Conservation (phyloP, 2,113 vertebrate species). For the Rhipidura dahli region DNA sequence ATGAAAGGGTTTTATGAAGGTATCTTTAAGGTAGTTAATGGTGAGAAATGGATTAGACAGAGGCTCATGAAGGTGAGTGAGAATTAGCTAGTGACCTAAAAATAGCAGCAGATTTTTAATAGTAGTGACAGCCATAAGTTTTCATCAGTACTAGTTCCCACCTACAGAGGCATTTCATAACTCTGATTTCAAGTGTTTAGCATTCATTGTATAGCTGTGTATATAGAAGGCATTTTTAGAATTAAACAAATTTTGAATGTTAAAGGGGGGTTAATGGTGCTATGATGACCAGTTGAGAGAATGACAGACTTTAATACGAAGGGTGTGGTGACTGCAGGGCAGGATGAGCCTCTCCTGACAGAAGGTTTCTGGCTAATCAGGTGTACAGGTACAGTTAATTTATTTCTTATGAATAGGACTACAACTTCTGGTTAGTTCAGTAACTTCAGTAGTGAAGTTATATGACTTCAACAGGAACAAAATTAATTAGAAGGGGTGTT, state of each 20-base stretch:
- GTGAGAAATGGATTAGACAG: slow-evolving; percentile 30
- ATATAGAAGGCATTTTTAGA: background rate
- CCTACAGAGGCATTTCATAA: background rate
- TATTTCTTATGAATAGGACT: background rate
- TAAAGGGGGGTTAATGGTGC: background rate
- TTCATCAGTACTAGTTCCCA: background rate
- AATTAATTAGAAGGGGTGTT: background rate
- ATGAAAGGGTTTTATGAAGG: background rate
- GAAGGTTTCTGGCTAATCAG: background rate
- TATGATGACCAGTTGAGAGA: background rate
- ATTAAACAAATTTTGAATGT: background rate
- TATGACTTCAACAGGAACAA: background rate
- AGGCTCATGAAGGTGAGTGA: slow-evolving; percentile 1
- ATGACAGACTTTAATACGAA: background rate
- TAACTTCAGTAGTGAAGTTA: background rate
- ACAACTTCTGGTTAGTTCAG: background rate
- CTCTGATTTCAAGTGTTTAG: background rate
- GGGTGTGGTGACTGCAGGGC: background rate
- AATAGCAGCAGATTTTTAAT: slow-evolving; percentile 36
- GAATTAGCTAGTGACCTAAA: slow-evolving; percentile 41
- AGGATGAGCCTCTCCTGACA: background rate
- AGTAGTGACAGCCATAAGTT: background rate
- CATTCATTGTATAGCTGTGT: background rate
- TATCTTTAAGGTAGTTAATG: background rate
- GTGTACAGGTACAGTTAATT: background rate